phyloP scores from a whole-genome alignment of 2,113 vertebrate genomes.

The Elaphurus davidianus region DNA sequence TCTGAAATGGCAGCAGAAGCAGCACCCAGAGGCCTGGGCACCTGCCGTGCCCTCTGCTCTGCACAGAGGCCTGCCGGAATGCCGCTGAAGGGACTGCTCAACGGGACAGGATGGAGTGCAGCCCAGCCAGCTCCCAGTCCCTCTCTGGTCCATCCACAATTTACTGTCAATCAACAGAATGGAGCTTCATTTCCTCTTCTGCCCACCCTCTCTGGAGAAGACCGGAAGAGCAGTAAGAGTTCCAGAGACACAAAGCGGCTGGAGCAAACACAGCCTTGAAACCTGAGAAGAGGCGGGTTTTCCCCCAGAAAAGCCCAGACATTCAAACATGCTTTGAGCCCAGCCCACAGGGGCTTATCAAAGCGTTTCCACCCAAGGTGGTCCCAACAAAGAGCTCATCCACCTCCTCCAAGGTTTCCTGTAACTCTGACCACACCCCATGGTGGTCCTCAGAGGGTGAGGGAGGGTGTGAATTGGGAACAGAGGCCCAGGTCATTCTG shows the following conservation, averaged over 20 bases:
- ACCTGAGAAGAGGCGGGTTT: not conserved
- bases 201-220: not conserved
- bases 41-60: not conserved
- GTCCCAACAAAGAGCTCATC: not conserved
- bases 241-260: not conserved
- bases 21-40: not conserved
- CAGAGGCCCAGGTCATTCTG: not conserved
- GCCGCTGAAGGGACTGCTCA: not conserved
- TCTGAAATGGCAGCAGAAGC: no score
- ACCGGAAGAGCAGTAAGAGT: not conserved
- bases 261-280: not conserved
- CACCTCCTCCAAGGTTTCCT: not conserved
- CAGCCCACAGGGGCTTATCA: not conserved
- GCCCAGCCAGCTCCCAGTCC: not conserved
- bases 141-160: not conserved
- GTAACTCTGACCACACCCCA: not conserved
- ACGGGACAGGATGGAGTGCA: rapidly evolving
- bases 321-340: not conserved
- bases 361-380: not conserved
- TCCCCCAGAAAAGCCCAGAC: not conserved
- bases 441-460: not conserved
- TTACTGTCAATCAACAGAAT: not conserved
- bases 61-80: not conserved
- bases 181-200: not conserved
- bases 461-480: not conserved